phyloP scores from a whole-genome alignment of 2,113 vertebrate genomes.

The Perccottus glenii region DNA sequence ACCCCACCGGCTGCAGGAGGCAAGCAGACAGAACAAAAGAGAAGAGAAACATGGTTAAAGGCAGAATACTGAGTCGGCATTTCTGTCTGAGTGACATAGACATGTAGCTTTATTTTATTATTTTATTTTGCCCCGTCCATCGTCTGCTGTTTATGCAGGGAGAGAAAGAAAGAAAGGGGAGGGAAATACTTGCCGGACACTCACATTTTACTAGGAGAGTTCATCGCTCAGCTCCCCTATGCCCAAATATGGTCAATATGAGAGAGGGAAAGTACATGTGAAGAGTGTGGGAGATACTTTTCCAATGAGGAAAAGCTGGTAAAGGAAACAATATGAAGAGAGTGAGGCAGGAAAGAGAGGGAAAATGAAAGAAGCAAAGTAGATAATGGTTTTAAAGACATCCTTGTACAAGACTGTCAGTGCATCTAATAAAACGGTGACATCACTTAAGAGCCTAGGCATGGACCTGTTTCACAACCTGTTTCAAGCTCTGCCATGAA shows the following conservation, averaged over 20 bases:
- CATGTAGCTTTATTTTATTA: conserved; percentile 48
- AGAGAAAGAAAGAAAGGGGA: neutral
- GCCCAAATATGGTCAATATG: conserved; percentile 73
- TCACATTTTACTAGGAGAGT: conserved; percentile 52
- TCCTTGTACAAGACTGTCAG: neutral
- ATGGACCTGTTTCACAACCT: neutral
- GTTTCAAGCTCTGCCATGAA: neutral
- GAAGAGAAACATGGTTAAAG: conserved; percentile 71
- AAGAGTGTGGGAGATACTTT: conserved; percentile 17
- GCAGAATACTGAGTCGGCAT: conserved; percentile 73
- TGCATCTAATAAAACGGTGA: neutral
- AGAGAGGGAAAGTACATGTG: conserved; percentile 35
- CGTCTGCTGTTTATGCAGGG: conserved; percentile 36
- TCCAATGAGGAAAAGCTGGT: neutral
- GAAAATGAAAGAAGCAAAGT: neutral
- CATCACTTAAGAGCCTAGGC: neutral
- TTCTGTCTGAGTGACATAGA: conserved; percentile 74
- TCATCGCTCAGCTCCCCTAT: conserved; percentile 61
- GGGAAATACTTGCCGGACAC: conserved; percentile 30
- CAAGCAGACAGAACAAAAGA: conserved; percentile 70
- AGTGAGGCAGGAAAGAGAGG: neutral
- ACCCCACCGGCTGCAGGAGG: conserved; percentile 90
- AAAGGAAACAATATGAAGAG: conserved; percentile 24
- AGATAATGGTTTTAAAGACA: neutral
- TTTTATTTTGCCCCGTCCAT: conserved; percentile 10